Evolutionary conservation across 2,113 vertebrate species (phyloP), one percentile per base, ranked within the genome.

Genomic region (Alligator sinensis): DNA sequence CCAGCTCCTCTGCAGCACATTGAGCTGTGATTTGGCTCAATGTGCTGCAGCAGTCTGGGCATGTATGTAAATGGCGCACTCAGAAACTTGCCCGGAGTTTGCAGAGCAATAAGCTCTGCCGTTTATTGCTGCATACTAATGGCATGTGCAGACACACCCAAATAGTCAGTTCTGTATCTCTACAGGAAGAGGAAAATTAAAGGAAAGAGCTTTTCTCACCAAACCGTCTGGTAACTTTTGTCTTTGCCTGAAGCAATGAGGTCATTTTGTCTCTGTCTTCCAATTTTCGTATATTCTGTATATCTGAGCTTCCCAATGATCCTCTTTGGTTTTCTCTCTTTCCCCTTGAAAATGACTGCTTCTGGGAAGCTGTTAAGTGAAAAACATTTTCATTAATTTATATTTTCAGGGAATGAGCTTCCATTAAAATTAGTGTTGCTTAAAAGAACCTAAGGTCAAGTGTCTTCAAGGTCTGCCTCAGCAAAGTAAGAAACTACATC

Each of bases 321-420:
- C 92, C 95, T 80, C 92, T 91, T 88, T 95, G 94, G 80, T 90
- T 96, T 84, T 95, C 92, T 61, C 91, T 94, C 84, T 81, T 96
- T 89, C 93, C 97, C 68, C 86, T 95, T 77, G 92, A 93, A 77
- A 97, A 93, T 90, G 93, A 92, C 89, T 96, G 96, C 81, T 72
- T 89, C 80, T 94, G 95, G 72, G 86, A 72, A 64, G 59, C 94
- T 95, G 95, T 82, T 94, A 97, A 93, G 90, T 82, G 83, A 54
- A 96, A 95, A 91, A 80, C 77, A 80, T 93, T 95, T 95, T 94
- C 79, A 92, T n/a, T 90, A 86, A 92, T 63, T 68, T 57, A 28
- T 34, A 77, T 54, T 90, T 91, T 63, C 18, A 88, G 86, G 81
- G 70, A 92, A 88, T 63, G 28, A 74, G 13, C 57, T 57, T 83